A percentile compares a stretch with the other conserved stretches of the same genome.
Evolutionary conservation across 1,140 invertebrate genomes (phyloP).

Genomic region (Ladona fulva): DNA sequence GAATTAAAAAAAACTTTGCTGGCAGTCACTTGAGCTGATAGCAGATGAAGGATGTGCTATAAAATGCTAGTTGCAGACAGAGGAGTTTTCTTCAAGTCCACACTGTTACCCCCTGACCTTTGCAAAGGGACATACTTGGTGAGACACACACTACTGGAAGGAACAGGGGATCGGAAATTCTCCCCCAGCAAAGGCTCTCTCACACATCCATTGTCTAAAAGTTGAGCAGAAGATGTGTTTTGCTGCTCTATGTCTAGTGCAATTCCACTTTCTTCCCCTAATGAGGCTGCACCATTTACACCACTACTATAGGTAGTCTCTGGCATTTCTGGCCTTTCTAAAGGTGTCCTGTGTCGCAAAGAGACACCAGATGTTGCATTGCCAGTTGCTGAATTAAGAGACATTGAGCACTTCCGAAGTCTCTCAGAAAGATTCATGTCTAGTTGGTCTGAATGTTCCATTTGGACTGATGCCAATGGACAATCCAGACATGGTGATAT

Average conservation of each 20-base stretch:
- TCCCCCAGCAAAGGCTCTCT: not conserved
- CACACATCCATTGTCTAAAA: not conserved
- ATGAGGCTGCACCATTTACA: not conserved
- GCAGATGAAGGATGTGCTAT: not conserved
- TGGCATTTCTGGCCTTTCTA: not conserved
- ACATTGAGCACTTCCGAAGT: conserved; percentile 34
- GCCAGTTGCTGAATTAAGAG: conserved; percentile 12
- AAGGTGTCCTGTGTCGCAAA: not conserved
- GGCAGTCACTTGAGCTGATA: not conserved
- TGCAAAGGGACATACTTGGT: not conserved
- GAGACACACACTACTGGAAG: not conserved
- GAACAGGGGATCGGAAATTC: not conserved
- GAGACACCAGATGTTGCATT: not conserved
- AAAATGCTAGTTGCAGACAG: not conserved
- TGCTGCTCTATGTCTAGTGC: not conserved
- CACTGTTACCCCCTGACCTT: not conserved
- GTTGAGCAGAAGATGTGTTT: not conserved
- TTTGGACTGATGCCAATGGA: conserved; percentile 59
- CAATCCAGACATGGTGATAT: conserved; percentile 69
- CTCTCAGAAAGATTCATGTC: conserved; percentile 41
- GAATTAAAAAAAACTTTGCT: not conserved
- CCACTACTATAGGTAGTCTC: not conserved
- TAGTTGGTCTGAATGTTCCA: conserved; percentile 49
- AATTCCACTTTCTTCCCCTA: not conserved
- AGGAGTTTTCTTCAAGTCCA: not conserved